A percentile compares a stretch with the other conserved stretches of the same genome.
phyloP scores from a whole-genome alignment of 1,140 invertebrate genomes.

The Hydropsyche tenuis region DNA sequence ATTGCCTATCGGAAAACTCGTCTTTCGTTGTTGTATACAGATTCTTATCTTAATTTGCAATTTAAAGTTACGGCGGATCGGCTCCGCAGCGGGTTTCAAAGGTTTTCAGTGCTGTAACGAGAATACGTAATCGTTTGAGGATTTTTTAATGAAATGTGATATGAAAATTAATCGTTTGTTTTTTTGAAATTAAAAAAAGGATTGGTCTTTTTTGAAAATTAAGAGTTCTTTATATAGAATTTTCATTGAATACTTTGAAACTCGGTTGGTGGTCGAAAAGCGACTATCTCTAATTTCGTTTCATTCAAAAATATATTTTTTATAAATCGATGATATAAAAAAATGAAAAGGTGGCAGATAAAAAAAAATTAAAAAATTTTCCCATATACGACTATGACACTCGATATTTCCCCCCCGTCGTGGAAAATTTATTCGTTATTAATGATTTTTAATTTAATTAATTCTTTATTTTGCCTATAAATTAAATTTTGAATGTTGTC shows the following conservation, averaged over 20 bases:
- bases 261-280: too few species aligned
- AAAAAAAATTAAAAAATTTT: neutral
- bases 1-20: neutral
- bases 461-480: constrained; percentile 7
- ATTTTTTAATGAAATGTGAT: too few species aligned
- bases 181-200: too few species aligned
- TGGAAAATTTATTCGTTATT: neutral
- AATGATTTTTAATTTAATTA: constrained; percentile 8
- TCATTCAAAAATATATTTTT: constrained; percentile 6
- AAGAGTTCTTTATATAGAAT: too few species aligned
- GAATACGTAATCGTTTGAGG: too few species aligned
- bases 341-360: neutral
- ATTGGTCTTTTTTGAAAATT: too few species aligned
- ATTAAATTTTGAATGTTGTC: neutral
- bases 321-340: neutral
- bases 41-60: constrained; percentile 22
- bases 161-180: too few species aligned
- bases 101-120: too few species aligned
- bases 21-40: neutral
- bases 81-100: neutral
- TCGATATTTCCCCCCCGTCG: neutral
- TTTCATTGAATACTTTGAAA: too few species aligned
- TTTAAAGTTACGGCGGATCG: neutral
- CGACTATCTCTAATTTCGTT: neutral
- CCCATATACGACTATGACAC: neutral